Evolutionary conservation across 2,888 invertebrate species (phyloP).

Genomic region (Eupithecia tripunctaria): DNA sequence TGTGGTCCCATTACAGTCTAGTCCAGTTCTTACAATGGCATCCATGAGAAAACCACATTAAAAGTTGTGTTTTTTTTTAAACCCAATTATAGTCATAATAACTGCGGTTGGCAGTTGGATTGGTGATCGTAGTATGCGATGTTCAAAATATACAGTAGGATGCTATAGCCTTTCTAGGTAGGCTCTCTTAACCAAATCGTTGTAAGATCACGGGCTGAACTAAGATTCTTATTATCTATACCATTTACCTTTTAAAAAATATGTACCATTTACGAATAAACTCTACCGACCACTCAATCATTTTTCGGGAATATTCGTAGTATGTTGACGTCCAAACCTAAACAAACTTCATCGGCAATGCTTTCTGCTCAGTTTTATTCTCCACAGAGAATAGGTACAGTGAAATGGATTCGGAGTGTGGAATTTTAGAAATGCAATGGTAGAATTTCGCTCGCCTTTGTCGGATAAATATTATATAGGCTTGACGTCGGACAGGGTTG

Average conservation of each 20-base stretch:
- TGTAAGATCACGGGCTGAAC: not conserved
- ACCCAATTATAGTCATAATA: too few relatives aligned
- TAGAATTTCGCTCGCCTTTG: slow-evolving; percentile 28
- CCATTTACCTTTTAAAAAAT: not conserved
- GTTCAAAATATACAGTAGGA: not conserved
- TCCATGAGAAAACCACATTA: too few relatives aligned
- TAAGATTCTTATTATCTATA: not conserved
- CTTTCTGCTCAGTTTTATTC: slow-evolving; percentile 8
- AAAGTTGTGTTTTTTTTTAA: too few relatives aligned
- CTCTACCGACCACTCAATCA: slow-evolving; percentile 15
- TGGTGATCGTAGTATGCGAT: too few relatives aligned
- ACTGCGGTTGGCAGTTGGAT: too few relatives aligned
- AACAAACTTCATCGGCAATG: slow-evolving; percentile 23
- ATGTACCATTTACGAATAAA: not conserved
- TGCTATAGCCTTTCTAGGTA: not conserved
- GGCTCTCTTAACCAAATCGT: not conserved
- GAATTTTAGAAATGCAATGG: slow-evolving; percentile 26
- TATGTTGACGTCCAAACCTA: slow-evolving; percentile 27
- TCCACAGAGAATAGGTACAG: slow-evolving; percentile 11
- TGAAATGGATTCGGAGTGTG: slow-evolving; percentile 20
- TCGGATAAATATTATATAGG: slow-evolving; percentile 45
- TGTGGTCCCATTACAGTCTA: too few relatives aligned
- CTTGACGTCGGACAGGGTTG: slow-evolving; percentile 38
- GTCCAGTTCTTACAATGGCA: too few relatives aligned
- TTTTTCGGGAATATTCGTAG: not conserved